A percentile compares a stretch with the other conserved stretches of the same genome.
phyloP scores from a whole-genome alignment of 2,113 vertebrate species.

The Thamnophis sirtalis region DNA sequence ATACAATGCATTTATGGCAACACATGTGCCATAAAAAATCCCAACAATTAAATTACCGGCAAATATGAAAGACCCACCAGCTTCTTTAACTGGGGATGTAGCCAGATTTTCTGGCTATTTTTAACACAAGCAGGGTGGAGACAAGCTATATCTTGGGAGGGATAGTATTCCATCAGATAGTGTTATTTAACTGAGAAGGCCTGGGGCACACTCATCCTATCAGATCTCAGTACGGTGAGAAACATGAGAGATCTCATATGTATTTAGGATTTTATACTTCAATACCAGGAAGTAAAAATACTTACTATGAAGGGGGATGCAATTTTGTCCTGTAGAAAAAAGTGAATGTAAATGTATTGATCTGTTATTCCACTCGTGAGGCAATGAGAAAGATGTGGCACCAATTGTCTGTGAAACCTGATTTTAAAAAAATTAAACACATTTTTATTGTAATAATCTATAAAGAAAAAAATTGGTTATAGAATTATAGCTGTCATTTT shows the following conservation, averaged over 20 bases:
- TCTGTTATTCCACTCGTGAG: constrained; percentile 82
- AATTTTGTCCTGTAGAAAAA: constrained; percentile 84
- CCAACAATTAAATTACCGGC: not conserved
- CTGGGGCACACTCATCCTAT: not conserved
- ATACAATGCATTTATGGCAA: not conserved
- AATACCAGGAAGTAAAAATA: constrained; percentile 22
- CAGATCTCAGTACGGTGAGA: not conserved
- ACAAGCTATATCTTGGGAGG: not conserved
- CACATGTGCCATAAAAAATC: not conserved
- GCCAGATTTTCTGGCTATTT: not conserved
- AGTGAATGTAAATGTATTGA: constrained; percentile 76
- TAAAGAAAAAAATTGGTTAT: too few relatives aligned
- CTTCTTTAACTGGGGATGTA: not conserved
- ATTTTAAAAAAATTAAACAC: constrained; percentile 3
- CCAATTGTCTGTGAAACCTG: constrained; percentile 72
- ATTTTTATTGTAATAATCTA: not conserved
- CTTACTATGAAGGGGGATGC: constrained; percentile 87
- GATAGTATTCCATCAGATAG: not conserved
- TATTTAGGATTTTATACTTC: not conserved
- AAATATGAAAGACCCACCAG: not conserved
- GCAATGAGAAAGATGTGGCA: constrained; percentile 68
- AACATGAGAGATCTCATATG: not conserved
- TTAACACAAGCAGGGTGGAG: not conserved
- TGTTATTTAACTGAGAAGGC: not conserved
- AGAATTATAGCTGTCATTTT: too few relatives aligned